These are phyloP conservation scores for Cnemophilus loriae DNA, from an alignment of 2,113 vertebrate genomes.

Conservation along the genomic window DNA sequence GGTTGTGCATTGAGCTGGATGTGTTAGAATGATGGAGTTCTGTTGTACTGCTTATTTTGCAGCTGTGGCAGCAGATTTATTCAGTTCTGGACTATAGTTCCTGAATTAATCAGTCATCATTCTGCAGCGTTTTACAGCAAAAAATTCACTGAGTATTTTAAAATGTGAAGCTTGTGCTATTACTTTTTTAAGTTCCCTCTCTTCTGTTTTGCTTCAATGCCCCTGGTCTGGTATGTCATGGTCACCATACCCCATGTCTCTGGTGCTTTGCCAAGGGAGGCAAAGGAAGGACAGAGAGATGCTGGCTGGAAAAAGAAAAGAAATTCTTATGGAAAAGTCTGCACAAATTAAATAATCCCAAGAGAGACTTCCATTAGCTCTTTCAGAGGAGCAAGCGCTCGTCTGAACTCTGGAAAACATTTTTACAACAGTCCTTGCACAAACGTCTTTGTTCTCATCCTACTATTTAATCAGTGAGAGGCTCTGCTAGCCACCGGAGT, in stretches of 20 bases:
- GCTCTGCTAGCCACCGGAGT: neutral
- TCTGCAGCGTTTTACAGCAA: neutral
- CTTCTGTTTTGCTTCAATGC: neutral
- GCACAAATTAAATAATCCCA: neutral
- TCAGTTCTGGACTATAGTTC: neutral
- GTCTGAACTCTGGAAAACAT: neutral
- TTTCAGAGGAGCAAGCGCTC: neutral
- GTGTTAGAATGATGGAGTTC: neutral
- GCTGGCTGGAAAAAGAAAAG: neutral
- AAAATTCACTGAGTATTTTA: neutral
- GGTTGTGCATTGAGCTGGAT: neutral
- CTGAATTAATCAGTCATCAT: neutral
- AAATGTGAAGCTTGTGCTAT: neutral
- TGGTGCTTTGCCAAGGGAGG: neutral
- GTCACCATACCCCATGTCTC: neutral
- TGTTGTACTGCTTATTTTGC: neutral
- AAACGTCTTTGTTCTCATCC: neutral
- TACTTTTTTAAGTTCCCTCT: neutral
- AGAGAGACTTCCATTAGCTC: neutral
- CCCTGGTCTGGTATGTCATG: neutral
- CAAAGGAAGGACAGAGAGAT: neutral
- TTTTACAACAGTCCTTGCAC: neutral
- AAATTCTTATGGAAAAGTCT: neutral
- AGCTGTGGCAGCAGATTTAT: neutral
- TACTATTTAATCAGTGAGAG: neutral